Evolutionary conservation across 2,113 vertebrate species (phyloP).

Genomic region (Chitala chitala): DNA sequence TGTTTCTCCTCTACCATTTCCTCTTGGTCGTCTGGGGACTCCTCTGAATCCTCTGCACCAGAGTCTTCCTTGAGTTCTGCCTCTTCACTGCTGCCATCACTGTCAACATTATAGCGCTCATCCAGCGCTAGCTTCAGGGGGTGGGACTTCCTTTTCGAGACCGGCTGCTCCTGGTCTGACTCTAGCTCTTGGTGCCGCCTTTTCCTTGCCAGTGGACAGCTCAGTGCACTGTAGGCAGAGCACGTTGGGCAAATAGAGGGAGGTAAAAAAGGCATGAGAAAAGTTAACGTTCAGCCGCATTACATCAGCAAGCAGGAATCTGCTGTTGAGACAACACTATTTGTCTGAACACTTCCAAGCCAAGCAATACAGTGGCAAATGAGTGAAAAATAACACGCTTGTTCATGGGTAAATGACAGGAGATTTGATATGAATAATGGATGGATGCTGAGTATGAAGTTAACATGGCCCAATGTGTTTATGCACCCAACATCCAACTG

Average conservation of each 20-base stretch:
- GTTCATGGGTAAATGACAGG: slow-evolving; percentile 24
- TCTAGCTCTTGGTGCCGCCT: slow-evolving; percentile 79
- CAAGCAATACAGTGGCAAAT: neutral
- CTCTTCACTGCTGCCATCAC: slow-evolving; percentile 78
- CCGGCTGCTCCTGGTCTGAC: slow-evolving; percentile 64
- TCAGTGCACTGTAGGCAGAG: slow-evolving; percentile 67
- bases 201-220: slow-evolving; percentile 90
- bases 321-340: neutral
- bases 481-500: slow-evolving; percentile 51
- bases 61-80: slow-evolving; percentile 69
- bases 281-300: neutral
- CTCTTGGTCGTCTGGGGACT: slow-evolving; percentile 58
- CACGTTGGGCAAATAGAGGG: neutral
- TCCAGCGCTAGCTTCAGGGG: slow-evolving; percentile 84
- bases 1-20: slow-evolving; percentile 51
- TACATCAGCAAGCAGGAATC: neutral
- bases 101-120: slow-evolving; percentile 82
- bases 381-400: slow-evolving; percentile 6
- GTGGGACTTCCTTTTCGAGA: slow-evolving; percentile 86
- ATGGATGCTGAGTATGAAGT: slow-evolving; percentile 28
- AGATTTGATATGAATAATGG: slow-evolving; percentile 31
- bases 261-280: neutral
- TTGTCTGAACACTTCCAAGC: neutral
- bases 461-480: slow-evolving; percentile 47
- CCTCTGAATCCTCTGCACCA: slow-evolving; percentile 64